A percentile compares a stretch with the other conserved stretches of the same genome.
phyloP scores from a whole-genome alignment of 2,797 vertebrate genomes.

The Natrix natrix region DNA sequence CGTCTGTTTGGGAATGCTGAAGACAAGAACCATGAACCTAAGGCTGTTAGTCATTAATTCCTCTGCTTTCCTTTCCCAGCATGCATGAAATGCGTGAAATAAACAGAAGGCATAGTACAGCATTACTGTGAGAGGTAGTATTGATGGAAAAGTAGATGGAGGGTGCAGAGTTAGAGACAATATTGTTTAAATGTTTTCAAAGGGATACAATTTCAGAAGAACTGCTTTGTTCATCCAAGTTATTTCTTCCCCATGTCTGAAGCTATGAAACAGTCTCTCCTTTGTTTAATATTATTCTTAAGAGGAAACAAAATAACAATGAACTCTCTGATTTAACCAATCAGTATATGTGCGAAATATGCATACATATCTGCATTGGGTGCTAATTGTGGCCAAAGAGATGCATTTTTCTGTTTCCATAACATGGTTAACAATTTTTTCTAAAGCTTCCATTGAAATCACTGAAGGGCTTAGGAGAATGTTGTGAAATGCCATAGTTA shows the following conservation, averaged over 20 bases:
- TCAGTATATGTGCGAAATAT: neutral
- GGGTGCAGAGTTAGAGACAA: neutral
- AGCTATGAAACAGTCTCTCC: neutral
- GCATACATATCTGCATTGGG: neutral
- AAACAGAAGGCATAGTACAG: slow-evolving; percentile 22
- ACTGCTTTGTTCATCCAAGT: neutral
- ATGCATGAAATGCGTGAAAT: neutral
- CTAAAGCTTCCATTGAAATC: neutral
- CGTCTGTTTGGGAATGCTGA: slow-evolving; percentile 25
- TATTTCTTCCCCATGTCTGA: neutral
- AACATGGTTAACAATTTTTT: neutral
- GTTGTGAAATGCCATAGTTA: neutral
- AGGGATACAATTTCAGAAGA: neutral
- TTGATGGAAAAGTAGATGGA: neutral
- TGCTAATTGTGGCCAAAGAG: neutral
- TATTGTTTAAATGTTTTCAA: neutral
- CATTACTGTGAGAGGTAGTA: slow-evolving; percentile 20
- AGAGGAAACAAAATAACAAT: neutral
- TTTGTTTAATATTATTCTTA: neutral
- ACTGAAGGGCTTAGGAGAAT: neutral
- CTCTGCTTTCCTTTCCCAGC: slow-evolving; percentile 11
- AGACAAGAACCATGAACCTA: neutral
- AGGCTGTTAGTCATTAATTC: slow-evolving; percentile 8
- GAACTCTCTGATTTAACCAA: neutral
- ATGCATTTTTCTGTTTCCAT: neutral